A percentile compares a stretch with the other conserved stretches of the same genome.
Evolutionary conservation across 2,797 vertebrate species (phyloP).

Genomic region (Otolemur crassicaudatus): DNA sequence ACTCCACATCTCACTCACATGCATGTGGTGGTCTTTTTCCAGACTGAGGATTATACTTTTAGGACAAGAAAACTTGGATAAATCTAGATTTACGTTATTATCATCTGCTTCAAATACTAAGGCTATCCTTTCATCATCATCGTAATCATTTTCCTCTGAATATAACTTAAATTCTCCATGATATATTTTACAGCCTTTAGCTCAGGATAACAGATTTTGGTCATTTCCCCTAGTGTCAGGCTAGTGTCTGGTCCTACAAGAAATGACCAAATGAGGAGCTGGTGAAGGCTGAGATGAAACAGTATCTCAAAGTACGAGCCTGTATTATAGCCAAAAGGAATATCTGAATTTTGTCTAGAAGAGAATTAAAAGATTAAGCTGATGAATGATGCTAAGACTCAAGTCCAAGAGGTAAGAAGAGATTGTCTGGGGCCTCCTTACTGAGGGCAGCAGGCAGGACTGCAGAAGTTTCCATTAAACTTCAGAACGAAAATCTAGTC

Average conservation of each 20-base stretch:
- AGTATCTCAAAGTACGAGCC: not conserved
- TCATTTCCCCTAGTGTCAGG: not conserved
- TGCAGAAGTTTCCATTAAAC: not conserved
- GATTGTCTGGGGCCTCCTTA: not conserved
- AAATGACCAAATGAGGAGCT: not conserved
- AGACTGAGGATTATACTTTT: not conserved
- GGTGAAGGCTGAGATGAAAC: not conserved
- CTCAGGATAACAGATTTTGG: not conserved
- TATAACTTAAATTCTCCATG: not conserved
- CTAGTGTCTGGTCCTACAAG: not conserved
- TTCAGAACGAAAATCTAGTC: not conserved
- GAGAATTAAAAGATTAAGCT: not conserved
- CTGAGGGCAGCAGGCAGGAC: not conserved
- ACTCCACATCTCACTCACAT: not conserved
- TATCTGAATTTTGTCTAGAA: not conserved
- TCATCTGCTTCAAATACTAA: slow-evolving; percentile 3
- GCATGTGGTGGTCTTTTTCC: not conserved
- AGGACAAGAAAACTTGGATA: not conserved
- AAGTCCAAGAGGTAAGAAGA: not conserved
- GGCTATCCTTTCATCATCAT: not conserved
- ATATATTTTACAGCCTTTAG: not conserved
- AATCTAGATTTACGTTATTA: not conserved
- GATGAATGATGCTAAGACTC: not conserved
- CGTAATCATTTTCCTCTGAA: not conserved
- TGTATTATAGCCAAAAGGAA: not conserved